Evolutionary conservation across 2,113 vertebrate species (phyloP).

Genomic region (Lynx canadensis): DNA sequence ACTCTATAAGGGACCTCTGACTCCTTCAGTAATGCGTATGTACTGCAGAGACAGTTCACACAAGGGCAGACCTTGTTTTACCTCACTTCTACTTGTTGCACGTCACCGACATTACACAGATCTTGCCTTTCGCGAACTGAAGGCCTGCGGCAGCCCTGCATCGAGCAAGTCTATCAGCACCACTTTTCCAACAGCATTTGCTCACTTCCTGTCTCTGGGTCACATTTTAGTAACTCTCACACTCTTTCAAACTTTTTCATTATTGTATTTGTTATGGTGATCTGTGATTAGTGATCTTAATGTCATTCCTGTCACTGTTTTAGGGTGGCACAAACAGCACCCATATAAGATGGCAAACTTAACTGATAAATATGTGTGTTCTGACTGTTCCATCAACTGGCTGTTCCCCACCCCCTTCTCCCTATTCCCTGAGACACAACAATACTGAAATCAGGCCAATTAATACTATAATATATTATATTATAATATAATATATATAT

Average conservation of each 20-base stretch:
- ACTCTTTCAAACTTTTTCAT: not conserved
- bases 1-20: not conserved
- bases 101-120: not conserved
- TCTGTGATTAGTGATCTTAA: not conserved
- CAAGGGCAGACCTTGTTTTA: not conserved
- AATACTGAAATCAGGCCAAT: not conserved
- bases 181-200: not conserved
- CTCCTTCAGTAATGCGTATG: not conserved
- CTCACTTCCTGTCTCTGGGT: not conserved
- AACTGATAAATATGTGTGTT: not conserved
- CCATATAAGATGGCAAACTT: not conserved
- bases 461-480: not conserved
- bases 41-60: not conserved
- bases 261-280: not conserved
- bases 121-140: not conserved
- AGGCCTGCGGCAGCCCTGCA: not conserved
- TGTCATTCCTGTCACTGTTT: not conserved
- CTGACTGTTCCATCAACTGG: not conserved
- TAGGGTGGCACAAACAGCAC: not conserved
- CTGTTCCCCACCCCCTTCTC: too few relatives aligned
- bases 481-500: too few relatives aligned
- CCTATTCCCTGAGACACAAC: not conserved
- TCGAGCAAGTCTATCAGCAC: not conserved
- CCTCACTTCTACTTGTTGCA: not conserved
- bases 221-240: not conserved